These are phyloP conservation scores for Salvelinus alpinus DNA, from an alignment of 2,113 vertebrate species.

Conservation along the genomic window DNA sequence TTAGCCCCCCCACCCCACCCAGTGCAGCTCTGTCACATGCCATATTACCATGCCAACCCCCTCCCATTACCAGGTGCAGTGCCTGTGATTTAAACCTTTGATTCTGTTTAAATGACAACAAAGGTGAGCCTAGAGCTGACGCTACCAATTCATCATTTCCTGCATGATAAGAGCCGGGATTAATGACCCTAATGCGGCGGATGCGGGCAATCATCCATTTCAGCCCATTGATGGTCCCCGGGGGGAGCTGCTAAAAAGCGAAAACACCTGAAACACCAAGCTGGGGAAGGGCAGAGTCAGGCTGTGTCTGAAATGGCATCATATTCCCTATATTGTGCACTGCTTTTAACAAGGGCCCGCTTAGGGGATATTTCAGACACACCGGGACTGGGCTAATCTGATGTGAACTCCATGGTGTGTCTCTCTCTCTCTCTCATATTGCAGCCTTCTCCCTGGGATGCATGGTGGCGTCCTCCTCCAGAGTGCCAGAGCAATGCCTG, in stretches of 20 bases:
- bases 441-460: neutral
- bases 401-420: slow-evolving; percentile 24
- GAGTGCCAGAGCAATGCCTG: slow-evolving; percentile 38
- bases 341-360: too few species aligned
- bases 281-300: slow-evolving; percentile 6
- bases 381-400: neutral
- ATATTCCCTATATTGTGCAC: too few species aligned
- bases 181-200: slow-evolving; percentile 75
- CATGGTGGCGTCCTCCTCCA: slow-evolving; percentile 28
- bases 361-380: slow-evolving; percentile 3
- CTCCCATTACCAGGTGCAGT: slow-evolving; percentile 72
- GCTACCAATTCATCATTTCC: slow-evolving; percentile 76
- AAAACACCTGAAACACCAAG: slow-evolving; percentile 72
- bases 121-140: slow-evolving; percentile 74
- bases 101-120: slow-evolving; percentile 79
- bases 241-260: slow-evolving; percentile 66
- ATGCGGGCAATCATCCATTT: slow-evolving; percentile 76
- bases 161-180: slow-evolving; percentile 75
- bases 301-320: neutral
- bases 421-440: neutral
- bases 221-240: slow-evolving; percentile 58
- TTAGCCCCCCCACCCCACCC: slow-evolving; percentile 59
- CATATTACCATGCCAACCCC: slow-evolving; percentile 60
- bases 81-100: slow-evolving; percentile 79
- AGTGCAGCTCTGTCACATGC: slow-evolving; percentile 61